Evolutionary conservation across 2,888 invertebrate species (phyloP).

Genomic region (Stenchaetothrips biformis): DNA sequence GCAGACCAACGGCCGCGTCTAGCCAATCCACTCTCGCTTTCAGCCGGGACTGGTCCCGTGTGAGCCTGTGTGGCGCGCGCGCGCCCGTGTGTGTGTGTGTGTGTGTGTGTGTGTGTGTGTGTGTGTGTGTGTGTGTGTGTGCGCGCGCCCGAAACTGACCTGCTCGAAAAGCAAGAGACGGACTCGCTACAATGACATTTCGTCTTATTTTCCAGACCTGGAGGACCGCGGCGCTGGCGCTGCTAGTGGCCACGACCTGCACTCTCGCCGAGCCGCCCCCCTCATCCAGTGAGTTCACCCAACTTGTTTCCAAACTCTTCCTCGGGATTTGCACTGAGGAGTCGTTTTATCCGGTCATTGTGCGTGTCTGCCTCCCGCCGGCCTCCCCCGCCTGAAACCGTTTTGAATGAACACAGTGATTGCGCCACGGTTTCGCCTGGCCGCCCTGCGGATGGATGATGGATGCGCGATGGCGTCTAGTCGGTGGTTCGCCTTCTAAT

Average conservation of each 20-base stretch:
- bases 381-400: background rate
- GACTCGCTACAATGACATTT: background rate
- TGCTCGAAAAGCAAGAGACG: background rate
- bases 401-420: too few relatives aligned
- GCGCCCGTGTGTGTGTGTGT: too few relatives aligned
- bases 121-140: background rate
- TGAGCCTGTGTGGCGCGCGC: too few relatives aligned
- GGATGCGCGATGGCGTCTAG: too few relatives aligned
- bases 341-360: background rate
- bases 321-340: background rate
- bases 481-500: too few relatives aligned
- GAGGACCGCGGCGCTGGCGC: background rate
- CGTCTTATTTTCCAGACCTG: background rate
- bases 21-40: slow-evolving; percentile 7
- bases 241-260: background rate
- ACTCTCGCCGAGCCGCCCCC: background rate
- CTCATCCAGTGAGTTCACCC: background rate
- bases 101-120: background rate
- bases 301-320: background rate
- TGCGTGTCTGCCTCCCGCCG: background rate
- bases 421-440: too few relatives aligned
- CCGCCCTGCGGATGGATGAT: too few relatives aligned
- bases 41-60: background rate
- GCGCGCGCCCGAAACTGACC: background rate
- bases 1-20: background rate